Base-by-base conservation (phyloP, 2,888 invertebrate genomes). In the Synanthedon myopaeformis region DNA sequence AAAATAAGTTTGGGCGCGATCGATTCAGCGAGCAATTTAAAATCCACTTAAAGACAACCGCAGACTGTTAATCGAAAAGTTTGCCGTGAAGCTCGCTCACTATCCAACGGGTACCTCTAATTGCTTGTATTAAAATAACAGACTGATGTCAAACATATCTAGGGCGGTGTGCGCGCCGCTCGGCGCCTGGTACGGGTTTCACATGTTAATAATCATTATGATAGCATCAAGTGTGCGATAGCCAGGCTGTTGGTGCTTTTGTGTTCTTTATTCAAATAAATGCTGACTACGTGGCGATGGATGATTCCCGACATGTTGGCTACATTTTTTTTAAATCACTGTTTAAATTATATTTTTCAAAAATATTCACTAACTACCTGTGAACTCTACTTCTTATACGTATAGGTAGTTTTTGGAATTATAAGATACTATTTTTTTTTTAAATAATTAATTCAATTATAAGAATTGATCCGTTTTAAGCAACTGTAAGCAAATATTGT, bases 121-220 rank as follows among this genome's bases (percentile, higher is more conserved):
- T 86, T 86, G 83, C 81, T 74, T 82, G 78, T 86, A 85, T 86
- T 86, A 85, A 86, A 86, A 86, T 86, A 86, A 85, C 83, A 79
- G 84, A 79, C 75, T 82, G 80, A 85, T 85, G 85, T 85, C 85
- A 86, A 86, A 85, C 81, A 85, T 85, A 83, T 84, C 82, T 81
- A 75, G 86, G 80, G 78, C 74, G 70, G 62, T 67, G 72, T 76
- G 74, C 73, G 71, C 71, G 72, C 68, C 76, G 35, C 8, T 35
- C 35, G 72, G 80, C 70, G 77, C 79, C 82, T 80, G 83, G 88
- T 67, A 85, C 82, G 66, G 73, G 60, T 74, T 73, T 76, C 81
- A 82, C 85, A 87, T 85, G 85, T 87, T 85, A 85, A 86, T 87
- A 85, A 86, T 86, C 85, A 83, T 86, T 84, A 82, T 85, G 85